Percentiles rank a stretch among this genome's conserved stretches.
Evolutionary conservation across 1,140 invertebrate genomes (phyloP).

Genomic region (Aporrectodea caliginosa): DNA sequence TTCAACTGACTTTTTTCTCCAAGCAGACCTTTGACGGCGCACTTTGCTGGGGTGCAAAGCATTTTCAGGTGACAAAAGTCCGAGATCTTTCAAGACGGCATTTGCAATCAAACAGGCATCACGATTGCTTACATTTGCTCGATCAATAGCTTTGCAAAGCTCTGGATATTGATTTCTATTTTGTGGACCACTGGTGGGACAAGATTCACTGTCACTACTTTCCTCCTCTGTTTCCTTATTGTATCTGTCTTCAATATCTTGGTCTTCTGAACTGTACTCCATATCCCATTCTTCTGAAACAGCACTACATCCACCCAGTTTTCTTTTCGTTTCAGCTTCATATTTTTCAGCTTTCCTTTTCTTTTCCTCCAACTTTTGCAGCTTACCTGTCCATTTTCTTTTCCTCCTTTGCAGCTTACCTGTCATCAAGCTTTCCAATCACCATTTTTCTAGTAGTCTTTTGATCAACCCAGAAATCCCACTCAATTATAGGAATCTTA

Average conservation of each 20-base stretch:
- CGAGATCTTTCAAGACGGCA: neutral
- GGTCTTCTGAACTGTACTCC: neutral
- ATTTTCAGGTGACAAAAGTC: neutral
- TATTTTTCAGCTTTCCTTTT: neutral
- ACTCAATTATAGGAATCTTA: neutral
- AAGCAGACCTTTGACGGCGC: neutral
- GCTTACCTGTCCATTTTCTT: neutral
- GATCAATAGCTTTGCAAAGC: neutral
- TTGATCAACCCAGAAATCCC: neutral
- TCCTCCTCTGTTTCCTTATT: neutral
- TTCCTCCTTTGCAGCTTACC: no score
- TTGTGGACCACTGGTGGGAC: neutral
- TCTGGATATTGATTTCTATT: neutral
- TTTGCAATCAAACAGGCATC: neutral
- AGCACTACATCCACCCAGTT: neutral
- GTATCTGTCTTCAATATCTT: neutral
- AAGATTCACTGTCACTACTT: neutral
- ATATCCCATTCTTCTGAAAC: neutral
- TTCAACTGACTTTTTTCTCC: neutral
- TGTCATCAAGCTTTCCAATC: neutral
- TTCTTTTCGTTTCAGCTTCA: neutral
- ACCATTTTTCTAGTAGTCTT: neutral
- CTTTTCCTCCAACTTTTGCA: neutral
- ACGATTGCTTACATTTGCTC: neutral
- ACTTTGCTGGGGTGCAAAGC: neutral